Base-by-base conservation (phyloP, 1,140 invertebrate genomes). In the Drosophila rhopaloa region DNA sequence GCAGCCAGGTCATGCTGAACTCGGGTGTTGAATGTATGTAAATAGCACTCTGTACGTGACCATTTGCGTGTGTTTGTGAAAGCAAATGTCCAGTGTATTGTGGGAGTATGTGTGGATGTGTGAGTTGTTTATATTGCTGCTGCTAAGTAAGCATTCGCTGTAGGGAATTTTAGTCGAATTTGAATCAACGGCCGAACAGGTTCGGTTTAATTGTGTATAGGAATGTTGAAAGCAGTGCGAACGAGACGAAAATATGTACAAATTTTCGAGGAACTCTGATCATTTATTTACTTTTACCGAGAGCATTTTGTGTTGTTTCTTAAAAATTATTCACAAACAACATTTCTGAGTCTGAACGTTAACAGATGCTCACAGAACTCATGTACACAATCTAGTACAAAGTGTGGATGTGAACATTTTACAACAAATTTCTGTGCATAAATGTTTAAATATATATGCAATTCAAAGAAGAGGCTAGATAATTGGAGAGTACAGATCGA, bases 121-220 rank as follows among this genome's bases (percentile, higher is more conserved):
- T 44, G 19, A 38, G 32, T 57, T 79, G 76, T 74, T 74, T 80
- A 70, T 76, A 50, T 77, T 73, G 67, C 63, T 60, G 62, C 44
- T 79, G 70, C 75, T 70, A 66, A 80, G 58, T 79, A 79, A 74
- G 61, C 70, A 58, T 80, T 75, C 68, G 54, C 62, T 70, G 67
- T 80, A 41, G 61, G 46, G 55, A 63, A 68, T 80, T 80, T 80
- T 66, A 80, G 78, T 80, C 71, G 71, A 60, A 63, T 75, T 58
- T 59, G 61, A 80, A 75, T 54, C 66, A 71, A 75, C 57, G 77
- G 53, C 62, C 63, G 55, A 80, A 76, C 78, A 75, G 71, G 78
- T 75, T 80, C 44, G 35, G 47, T 38, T 55, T 54, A 50, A 40
- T 62, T 74, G 77, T 74, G 47, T 44, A 24, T 19, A 44, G 50